These are phyloP conservation scores for Harpagifer antarcticus DNA, from an alignment of 2,797 vertebrate genomes.

Conservation along the genomic window DNA sequence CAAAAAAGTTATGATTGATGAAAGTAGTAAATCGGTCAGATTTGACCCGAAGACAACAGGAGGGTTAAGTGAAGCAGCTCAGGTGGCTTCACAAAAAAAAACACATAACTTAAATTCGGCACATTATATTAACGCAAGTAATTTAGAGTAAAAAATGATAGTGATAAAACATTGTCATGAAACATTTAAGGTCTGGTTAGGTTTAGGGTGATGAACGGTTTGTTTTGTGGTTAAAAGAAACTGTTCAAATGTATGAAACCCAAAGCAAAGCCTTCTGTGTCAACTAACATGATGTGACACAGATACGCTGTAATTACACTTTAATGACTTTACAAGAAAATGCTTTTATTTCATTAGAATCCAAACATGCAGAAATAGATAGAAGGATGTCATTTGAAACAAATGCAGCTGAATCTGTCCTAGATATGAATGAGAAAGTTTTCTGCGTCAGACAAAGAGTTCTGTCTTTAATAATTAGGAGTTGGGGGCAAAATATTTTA, in stretches of 20 bases:
- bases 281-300: constrained; percentile 11
- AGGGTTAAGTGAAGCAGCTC: too few species aligned
- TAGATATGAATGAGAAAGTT: constrained; percentile 48
- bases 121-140: not conserved
- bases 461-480: constrained; percentile 19
- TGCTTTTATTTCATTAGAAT: constrained; percentile 57
- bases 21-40: too few species aligned
- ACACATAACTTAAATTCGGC: not conserved
- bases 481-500: not conserved
- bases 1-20: too few species aligned
- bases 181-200: not conserved
- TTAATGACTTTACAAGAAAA: constrained; percentile 59
- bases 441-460: constrained; percentile 1
- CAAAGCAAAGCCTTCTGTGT: not conserved
- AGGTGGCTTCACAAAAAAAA: not conserved
- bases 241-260: not conserved
- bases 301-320: constrained; percentile 37
- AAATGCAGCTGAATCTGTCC: constrained; percentile 10
- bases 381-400: constrained; percentile 26
- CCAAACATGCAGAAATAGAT: constrained; percentile 34
- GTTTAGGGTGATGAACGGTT: not conserved
- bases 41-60: too few species aligned
- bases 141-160: not conserved
- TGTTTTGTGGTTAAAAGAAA: constrained; percentile 1
- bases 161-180: too few species aligned